Evolutionary conservation across 2,888 invertebrate genomes (phyloP).

Genomic region (Drosophila tripunctata): DNA sequence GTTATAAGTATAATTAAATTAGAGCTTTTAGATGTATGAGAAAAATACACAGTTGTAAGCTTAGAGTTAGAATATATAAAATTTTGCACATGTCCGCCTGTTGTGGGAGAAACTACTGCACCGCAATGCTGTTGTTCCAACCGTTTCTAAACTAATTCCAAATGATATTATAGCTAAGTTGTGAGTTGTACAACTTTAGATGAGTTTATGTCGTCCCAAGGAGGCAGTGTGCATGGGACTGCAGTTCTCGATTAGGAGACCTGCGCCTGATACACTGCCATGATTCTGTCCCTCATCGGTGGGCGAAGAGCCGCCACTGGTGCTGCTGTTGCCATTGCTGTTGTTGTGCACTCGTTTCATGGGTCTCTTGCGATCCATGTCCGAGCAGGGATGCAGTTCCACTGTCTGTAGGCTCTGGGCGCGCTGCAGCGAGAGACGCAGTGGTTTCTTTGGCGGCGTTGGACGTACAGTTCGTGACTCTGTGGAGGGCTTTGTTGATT

Average conservation of each 20-base stretch:
- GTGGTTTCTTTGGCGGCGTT: conserved; percentile 93
- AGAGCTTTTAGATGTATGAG: conserved; percentile 16
- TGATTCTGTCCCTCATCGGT: conserved; percentile 51
- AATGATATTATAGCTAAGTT: neutral
- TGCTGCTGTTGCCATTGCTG: conserved; percentile 57
- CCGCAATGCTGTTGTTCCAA: conserved; percentile 54
- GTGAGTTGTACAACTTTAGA: conserved; percentile 65
- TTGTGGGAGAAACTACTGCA: conserved; percentile 24
- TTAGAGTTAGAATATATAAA: conserved; percentile 34
- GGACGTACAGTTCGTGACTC: conserved; percentile 86
- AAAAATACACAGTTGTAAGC: conserved; percentile 24
- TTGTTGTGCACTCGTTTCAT: conserved; percentile 82
- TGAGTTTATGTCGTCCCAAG: conserved; percentile 82
- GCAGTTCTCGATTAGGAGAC: conserved; percentile 78
- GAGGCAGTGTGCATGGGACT: conserved; percentile 82
- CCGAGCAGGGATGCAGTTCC: conserved; percentile 76
- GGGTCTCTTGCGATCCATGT: conserved; percentile 82
- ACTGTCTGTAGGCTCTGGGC: conserved; percentile 93
- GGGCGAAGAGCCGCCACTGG: conserved; percentile 49
- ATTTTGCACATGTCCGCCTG: conserved; percentile 80
- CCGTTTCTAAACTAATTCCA: conserved; percentile 39
- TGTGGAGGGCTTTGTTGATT: conserved; percentile 74
- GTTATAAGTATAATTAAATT: conserved; percentile 16
- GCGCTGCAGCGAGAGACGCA: conserved; percentile 92
- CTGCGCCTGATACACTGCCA: neutral